A percentile compares a stretch with the other conserved stretches of the same genome.
phyloP scores from a whole-genome alignment of 2,888 invertebrate genomes.

The Aphodius sticticus region DNA sequence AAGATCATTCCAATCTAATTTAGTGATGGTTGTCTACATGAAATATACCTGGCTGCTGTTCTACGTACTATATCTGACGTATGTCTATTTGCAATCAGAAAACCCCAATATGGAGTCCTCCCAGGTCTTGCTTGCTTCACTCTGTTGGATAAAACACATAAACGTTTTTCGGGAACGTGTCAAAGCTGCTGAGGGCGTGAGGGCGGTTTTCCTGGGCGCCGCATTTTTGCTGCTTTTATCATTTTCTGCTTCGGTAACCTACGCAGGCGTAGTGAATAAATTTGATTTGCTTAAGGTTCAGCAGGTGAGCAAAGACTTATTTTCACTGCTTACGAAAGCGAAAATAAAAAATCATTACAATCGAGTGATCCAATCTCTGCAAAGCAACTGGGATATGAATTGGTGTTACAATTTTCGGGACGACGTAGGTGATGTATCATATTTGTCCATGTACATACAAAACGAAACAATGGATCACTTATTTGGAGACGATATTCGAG shows the following conservation, averaged over 20 bases:
- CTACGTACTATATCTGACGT: slow-evolving; percentile 24
- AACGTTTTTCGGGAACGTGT: neutral
- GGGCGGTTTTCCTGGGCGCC: neutral
- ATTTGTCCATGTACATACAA: slow-evolving; percentile 33
- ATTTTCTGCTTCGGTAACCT: slow-evolving; percentile 18
- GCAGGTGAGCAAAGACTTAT: slow-evolving; percentile 28
- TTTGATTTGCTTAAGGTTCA: slow-evolving; percentile 26
- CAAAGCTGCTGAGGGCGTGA: neutral
- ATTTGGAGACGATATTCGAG: slow-evolving; percentile 19
- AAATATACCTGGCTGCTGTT: slow-evolving; percentile 28
- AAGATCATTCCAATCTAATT: slow-evolving; percentile 29
- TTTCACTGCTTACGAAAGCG: slow-evolving; percentile 19
- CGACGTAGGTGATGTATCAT: slow-evolving; percentile 7
- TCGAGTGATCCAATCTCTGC: neutral
- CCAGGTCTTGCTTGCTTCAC: neutral
- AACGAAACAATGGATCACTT: slow-evolving; percentile 28
- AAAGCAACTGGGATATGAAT: slow-evolving; percentile 38
- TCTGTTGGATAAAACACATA: slow-evolving; percentile 7
- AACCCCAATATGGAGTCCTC: neutral
- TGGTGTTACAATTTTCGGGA: slow-evolving; percentile 30
- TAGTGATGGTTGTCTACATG: slow-evolving; percentile 28
- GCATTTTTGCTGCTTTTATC: neutral
- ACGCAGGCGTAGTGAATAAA: slow-evolving; percentile 19
- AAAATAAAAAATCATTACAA: slow-evolving; percentile 21
- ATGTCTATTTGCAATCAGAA: neutral